Conservation (phyloP, 2,113 vertebrate species). For the Silurus glanis region DNA sequence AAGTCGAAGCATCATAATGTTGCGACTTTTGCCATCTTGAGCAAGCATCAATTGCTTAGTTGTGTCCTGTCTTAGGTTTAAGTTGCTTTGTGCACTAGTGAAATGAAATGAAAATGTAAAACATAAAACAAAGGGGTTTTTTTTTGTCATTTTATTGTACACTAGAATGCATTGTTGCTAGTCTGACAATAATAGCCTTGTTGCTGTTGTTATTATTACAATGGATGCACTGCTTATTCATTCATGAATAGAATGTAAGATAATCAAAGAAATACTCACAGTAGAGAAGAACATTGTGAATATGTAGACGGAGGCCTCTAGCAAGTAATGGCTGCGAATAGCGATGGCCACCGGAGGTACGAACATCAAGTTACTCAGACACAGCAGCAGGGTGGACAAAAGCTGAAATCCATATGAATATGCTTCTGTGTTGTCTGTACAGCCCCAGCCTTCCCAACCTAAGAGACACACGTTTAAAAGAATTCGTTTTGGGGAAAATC, state of each 20-base stretch:
- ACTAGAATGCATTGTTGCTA: neutral
- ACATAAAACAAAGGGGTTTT: neutral
- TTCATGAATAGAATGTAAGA: neutral
- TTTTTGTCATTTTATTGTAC: neutral
- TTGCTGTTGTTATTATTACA: neutral
- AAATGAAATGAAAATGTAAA: neutral
- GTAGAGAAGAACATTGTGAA: slow-evolving; percentile 99
- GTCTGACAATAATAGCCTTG: neutral
- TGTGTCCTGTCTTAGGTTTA: neutral
- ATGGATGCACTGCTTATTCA: neutral
- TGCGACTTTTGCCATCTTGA: neutral
- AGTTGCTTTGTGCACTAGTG: neutral
- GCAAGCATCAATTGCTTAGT: neutral
- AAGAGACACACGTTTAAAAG: slow-evolving; percentile 33
- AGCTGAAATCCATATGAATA: slow-evolving; percentile 97
- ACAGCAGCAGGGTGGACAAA: slow-evolving; percentile 92
- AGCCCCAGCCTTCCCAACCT: slow-evolving; percentile 99
- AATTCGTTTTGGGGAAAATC: neutral
- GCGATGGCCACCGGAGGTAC: slow-evolving; percentile 92
- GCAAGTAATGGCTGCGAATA: slow-evolving; percentile 86
- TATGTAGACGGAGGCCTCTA: slow-evolving; percentile 93
- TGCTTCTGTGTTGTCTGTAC: slow-evolving; percentile 89
- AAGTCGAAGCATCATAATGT: neutral
- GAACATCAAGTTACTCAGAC: slow-evolving; percentile 98
- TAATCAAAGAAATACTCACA: slow-evolving; percentile 69